Evolutionary conservation across 2,888 invertebrate species (phyloP).

Genomic region (Bedellia somnulentella): DNA sequence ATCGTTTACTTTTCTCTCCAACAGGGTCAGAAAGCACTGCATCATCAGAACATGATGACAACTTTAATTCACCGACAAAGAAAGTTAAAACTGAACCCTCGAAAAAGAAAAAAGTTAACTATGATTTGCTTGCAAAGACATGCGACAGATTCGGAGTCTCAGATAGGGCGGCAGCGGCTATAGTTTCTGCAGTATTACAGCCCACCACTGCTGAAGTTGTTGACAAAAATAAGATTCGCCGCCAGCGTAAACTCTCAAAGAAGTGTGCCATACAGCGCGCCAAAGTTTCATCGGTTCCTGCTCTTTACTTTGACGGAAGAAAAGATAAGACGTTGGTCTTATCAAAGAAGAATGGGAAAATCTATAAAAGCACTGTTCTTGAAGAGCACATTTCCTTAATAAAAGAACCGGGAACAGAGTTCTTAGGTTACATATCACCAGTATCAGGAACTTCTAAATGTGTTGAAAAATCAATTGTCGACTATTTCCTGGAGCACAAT

Average conservation of each 20-base stretch:
- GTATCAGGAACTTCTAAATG: slow-evolving; percentile 1
- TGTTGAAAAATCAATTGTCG: slow-evolving; percentile 2
- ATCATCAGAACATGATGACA: too few species aligned
- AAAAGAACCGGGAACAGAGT: slow-evolving; percentile 10
- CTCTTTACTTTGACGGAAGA: slow-evolving; percentile 7
- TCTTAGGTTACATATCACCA: slow-evolving; percentile 7
- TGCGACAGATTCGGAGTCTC: slow-evolving; percentile 8
- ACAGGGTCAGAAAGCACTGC: too few species aligned
- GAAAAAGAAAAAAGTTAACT: slow-evolving; percentile 3
- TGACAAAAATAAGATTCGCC: slow-evolving; percentile 6
- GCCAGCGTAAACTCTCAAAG: slow-evolving; percentile 4
- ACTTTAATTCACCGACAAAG: too few species aligned
- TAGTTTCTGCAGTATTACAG: slow-evolving; percentile 8
- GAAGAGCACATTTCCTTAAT: slow-evolving; percentile 8
- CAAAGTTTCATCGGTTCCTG: slow-evolving; percentile 2
- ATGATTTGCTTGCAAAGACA: slow-evolving; percentile 8
- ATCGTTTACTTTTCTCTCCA: too few species aligned
- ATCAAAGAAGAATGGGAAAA: slow-evolving; percentile 5
- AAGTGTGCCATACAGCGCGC: slow-evolving; percentile 1
- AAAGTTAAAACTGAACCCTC: slow-evolving; percentile 1
- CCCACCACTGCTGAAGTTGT: slow-evolving; percentile 5
- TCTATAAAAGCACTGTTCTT: slow-evolving; percentile 2
- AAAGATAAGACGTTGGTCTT: slow-evolving; percentile 5
- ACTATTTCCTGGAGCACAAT: slow-evolving; percentile 2
- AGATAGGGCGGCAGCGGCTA: slow-evolving; percentile 9